phyloP scores from a whole-genome alignment of 2,888 invertebrate genomes.

The Arrhopalites spinosus region DNA sequence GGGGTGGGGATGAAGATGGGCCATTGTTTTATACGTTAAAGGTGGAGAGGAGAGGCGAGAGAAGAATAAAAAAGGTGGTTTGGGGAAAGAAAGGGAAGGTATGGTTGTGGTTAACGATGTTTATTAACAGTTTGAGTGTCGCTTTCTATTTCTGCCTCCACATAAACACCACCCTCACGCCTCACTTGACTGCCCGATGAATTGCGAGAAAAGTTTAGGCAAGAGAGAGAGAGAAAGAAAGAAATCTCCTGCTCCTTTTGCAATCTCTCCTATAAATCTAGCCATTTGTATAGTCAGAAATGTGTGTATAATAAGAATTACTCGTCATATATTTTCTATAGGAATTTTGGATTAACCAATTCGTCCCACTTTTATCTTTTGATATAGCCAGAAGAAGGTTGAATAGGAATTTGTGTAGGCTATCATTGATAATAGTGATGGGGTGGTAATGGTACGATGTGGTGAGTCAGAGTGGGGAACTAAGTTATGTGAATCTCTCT shows the following conservation, averaged over 20 bases:
- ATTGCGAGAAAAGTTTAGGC: conserved; percentile 2
- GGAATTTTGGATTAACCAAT: not conserved
- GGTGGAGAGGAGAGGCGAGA: not conserved
- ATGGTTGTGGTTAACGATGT: not conserved
- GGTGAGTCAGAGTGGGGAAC: not conserved
- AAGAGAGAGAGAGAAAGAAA: not conserved
- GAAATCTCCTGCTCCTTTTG: not conserved
- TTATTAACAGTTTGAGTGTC: conserved; percentile 13
- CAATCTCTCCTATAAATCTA: no score
- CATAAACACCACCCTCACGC: not conserved
- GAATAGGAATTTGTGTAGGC: not conserved
- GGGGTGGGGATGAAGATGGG: not conserved
- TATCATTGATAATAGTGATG: not conserved
- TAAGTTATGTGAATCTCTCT: not conserved
- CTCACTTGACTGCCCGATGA: conserved; percentile 3
- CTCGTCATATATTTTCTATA: not conserved
- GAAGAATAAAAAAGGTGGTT: not conserved
- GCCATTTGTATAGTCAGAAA: no score
- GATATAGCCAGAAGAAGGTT: not conserved
- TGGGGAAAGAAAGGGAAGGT: not conserved
- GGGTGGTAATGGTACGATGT: not conserved
- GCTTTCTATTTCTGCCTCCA: not conserved
- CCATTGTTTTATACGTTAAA: not conserved
- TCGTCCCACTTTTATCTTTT: no score
- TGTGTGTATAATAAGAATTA: no score